Base-by-base conservation (phyloP, 1,140 invertebrate species). In the Intoshia linei region DNA sequence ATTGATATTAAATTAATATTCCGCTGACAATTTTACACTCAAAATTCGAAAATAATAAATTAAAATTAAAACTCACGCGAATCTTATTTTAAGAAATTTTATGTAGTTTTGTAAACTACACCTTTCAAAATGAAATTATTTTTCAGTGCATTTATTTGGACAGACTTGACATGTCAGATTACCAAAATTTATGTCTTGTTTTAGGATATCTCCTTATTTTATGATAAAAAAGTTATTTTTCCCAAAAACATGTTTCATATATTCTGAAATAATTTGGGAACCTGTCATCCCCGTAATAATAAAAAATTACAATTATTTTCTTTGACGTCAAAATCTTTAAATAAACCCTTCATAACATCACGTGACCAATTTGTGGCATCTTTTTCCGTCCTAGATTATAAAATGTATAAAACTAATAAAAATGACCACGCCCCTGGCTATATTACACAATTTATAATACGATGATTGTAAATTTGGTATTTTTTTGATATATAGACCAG, bases 301-400 rank as follows among this genome's bases (percentile, higher is more conserved):
- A n/a, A n/a, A n/a, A n/a, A n/a, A n/a, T 44, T 43, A 58, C 53
- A 49, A 43, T 50, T 43, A 25, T 52, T 54, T 42, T 62, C 52
- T 39, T 66, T 61, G 29, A 69, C 45, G 18, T 50, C 50, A 20
- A 67, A 45, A 25, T 59, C 57, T 24, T 63, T 65, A 35, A 98
- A 67, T 14, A 95, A 53, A 44, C 75, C 69, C 50, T 73, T 74
- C 11, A 98, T 52, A 44, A 74, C 72, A 30, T 84, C 74, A 52
- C 74, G 72, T 0, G 84, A 93, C 90, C 90, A 98, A 1, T 68
- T 67, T 41, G 74, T 73, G 0, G 87, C 90, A 67, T 98, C 90
- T 61, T 92, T 92, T 54, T 98, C 90, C 1, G 81, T 90, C 72
- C 72, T 74, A 43, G 41, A 57, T 51, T 45, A 43, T 21, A 45